phyloP scores from a whole-genome alignment of 1,140 invertebrate species.

The Triops longicaudatus region DNA sequence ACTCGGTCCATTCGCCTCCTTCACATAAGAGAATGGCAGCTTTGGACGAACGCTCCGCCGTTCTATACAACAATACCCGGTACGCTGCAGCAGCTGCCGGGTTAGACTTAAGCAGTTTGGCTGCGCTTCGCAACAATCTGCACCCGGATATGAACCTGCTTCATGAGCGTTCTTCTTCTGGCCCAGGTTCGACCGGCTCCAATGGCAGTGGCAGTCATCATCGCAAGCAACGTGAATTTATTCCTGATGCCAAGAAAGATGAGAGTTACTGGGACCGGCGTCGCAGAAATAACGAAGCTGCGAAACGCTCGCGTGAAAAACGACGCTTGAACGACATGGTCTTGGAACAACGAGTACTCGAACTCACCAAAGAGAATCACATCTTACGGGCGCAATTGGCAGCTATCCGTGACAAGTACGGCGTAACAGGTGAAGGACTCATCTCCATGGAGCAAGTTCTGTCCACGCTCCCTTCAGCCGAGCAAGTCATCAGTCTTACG shows the following conservation, averaged over 20 bases:
- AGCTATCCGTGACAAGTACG: constrained; percentile 87
- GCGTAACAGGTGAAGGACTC: constrained; percentile 73
- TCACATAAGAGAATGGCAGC: neutral
- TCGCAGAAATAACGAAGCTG: constrained; percentile 90
- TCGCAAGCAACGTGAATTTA: constrained; percentile 90
- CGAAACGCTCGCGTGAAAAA: constrained; percentile 88
- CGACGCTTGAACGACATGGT: constrained; percentile 94
- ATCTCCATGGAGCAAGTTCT: constrained; percentile 80
- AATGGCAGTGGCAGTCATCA: constrained; percentile 41
- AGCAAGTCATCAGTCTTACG: constrained; percentile 69
- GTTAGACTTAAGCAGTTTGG: neutral
- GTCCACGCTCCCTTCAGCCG: constrained; percentile 67
- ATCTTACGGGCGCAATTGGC: constrained; percentile 83
- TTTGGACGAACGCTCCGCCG: neutral
- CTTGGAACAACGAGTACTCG: constrained; percentile 82
- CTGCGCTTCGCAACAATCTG: neutral
- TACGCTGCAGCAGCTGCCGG: neutral
- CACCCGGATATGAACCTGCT: neutral
- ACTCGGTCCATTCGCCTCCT: neutral
- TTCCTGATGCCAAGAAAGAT: constrained; percentile 93
- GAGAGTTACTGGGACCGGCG: constrained; percentile 94
- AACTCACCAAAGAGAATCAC: constrained; percentile 89
- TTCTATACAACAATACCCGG: neutral
- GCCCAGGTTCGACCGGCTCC: neutral
- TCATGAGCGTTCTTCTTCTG: neutral